A percentile compares a stretch with the other conserved stretches of the same genome.
Evolutionary conservation across 92 coral and sea anemone species (phyloP).

Genomic region (Montipora capitata): DNA sequence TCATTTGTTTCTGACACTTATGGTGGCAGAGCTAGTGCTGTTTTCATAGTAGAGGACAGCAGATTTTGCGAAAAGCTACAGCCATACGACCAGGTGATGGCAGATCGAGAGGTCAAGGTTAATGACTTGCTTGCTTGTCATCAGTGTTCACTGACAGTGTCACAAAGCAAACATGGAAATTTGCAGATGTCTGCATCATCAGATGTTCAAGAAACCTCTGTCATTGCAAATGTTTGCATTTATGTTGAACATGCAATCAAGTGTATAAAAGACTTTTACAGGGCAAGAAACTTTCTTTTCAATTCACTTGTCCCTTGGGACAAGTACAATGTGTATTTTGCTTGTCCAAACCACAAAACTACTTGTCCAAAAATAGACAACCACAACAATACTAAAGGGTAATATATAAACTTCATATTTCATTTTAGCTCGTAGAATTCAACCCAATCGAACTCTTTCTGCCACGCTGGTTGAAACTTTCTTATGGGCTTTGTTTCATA

Average conservation of each 20-base stretch:
- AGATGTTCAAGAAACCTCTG: conserved; percentile 37
- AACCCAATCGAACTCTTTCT: too few species aligned
- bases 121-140: neutral
- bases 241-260: conserved; percentile 15
- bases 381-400: too few species aligned
- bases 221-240: conserved; percentile 5
- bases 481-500: too few species aligned
- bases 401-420: too few species aligned
- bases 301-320: too few species aligned
- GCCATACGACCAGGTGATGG: neutral
- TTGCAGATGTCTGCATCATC: conserved; percentile 50
- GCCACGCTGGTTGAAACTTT: too few species aligned
- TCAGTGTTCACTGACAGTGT: conserved; percentile 20
- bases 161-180: conserved; percentile 49
- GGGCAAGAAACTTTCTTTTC: too few species aligned
- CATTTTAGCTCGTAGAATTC: too few species aligned
- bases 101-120: neutral
- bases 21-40: conserved; percentile 31
- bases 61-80: neutral
- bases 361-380: too few species aligned
- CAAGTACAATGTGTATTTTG: too few species aligned
- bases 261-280: conserved; percentile 30
- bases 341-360: too few species aligned
- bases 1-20: conserved; percentile 56
- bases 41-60: conserved; percentile 17